Evolutionary conservation across 2,797 vertebrate genomes (phyloP).

Genomic region (Esox masquinongy): DNA sequence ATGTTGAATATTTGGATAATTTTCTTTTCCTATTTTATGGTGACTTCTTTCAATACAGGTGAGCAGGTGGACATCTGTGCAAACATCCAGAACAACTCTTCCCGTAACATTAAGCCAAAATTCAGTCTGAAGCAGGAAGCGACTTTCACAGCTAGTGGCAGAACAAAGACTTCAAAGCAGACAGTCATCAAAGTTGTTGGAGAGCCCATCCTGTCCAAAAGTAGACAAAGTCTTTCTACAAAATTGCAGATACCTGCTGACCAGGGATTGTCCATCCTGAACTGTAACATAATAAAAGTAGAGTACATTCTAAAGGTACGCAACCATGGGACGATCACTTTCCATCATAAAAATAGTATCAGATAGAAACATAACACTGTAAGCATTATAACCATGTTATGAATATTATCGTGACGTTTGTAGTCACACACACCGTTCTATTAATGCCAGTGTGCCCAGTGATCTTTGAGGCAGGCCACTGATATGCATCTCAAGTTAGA

Average conservation of each 20-base stretch:
- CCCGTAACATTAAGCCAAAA: conserved; percentile 83
- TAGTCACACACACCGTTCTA: neutral
- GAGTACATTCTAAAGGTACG: conserved; percentile 84
- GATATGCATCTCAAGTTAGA: neutral
- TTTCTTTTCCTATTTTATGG: neutral
- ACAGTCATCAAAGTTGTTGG: conserved; percentile 76
- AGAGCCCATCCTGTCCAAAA: conserved; percentile 74
- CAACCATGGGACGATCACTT: neutral
- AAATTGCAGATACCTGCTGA: conserved; percentile 79
- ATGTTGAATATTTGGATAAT: neutral
- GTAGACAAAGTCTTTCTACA: conserved; percentile 77
- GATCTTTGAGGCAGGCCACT: neutral
- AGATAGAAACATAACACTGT: neutral
- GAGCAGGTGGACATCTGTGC: conserved; percentile 84
- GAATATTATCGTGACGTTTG: neutral
- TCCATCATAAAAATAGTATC: neutral
- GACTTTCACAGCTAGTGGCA: conserved; percentile 77
- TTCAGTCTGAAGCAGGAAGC: conserved; percentile 79
- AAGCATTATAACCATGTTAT: neutral
- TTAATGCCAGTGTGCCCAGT: neutral
- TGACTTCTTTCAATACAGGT: conserved; percentile 69
- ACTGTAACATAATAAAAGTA: conserved; percentile 88
- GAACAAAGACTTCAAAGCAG: conserved; percentile 70
- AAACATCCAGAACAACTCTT: conserved; percentile 89
- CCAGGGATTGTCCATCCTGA: conserved; percentile 74